Percentiles rank a stretch among this genome's conserved stretches.
These are phyloP conservation scores for Drosophila testacea DNA, from an alignment of 2,888 invertebrate genomes.

Conservation along the genomic window DNA sequence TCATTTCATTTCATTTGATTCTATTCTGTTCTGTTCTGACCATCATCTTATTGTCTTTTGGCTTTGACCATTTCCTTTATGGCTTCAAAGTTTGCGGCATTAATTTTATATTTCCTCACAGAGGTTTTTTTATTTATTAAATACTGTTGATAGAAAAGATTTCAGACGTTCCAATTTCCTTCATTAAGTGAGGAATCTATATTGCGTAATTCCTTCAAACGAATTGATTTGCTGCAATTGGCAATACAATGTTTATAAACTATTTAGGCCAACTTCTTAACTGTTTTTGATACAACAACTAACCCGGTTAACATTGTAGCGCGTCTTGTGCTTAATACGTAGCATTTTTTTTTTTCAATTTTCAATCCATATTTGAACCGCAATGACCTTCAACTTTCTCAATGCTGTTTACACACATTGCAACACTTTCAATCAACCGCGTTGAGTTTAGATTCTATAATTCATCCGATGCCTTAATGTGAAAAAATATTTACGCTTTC, in stretches of 20 bases:
- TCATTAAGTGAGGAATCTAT: background rate
- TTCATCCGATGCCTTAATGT: constrained; percentile 24
- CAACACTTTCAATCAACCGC: constrained; percentile 58
- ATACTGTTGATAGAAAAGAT: constrained; percentile 22
- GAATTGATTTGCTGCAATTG: constrained; percentile 20
- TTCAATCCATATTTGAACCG: constrained; percentile 46
- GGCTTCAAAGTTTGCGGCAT: constrained; percentile 47
- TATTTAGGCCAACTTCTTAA: constrained; percentile 36
- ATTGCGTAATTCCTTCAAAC: constrained; percentile 16
- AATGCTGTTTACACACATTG: constrained; percentile 42
- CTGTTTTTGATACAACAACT: constrained; percentile 13
- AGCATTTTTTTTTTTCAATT: constrained; percentile 10
- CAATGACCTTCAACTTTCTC: constrained; percentile 60
- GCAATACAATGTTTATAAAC: constrained; percentile 1
- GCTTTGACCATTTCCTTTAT: constrained; percentile 69
- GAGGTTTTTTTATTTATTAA: constrained; percentile 37
- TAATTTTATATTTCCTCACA: constrained; percentile 70
- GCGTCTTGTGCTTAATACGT: constrained; percentile 41
- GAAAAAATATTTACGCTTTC: constrained; percentile 74
- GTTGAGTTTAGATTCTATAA: constrained; percentile 53
- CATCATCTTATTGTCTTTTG: constrained; percentile 60
- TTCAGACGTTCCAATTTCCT: background rate
- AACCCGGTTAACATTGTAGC: constrained; percentile 44
- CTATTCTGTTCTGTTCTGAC: constrained; percentile 21
- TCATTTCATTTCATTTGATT: constrained; percentile 13